Percentiles rank a stretch among this genome's conserved stretches.
These are phyloP conservation scores for Cephonodes hylas DNA, from an alignment of 2,888 invertebrate species.

Conservation along the genomic window DNA sequence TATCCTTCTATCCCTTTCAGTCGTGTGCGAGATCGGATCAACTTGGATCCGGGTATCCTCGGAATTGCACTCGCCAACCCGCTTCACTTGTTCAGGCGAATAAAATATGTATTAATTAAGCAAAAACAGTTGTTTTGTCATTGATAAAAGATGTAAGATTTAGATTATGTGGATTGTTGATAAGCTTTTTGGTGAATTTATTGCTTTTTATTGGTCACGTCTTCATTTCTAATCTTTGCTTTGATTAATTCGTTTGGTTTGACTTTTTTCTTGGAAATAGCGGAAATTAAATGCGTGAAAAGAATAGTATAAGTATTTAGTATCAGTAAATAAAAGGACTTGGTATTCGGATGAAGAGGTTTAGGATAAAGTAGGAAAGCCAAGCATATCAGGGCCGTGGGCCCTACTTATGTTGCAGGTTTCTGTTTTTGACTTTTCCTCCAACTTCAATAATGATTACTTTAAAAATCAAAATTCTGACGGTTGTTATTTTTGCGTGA, in stretches of 20 bases:
- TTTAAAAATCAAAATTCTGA: no score
- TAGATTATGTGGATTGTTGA: background rate
- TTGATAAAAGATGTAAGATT: slow-evolving; percentile 1
- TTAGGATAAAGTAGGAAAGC: no score
- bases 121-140: background rate
- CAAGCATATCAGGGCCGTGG: no score
- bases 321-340: no score
- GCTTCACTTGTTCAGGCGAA: slow-evolving; percentile 44
- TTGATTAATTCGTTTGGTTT: background rate
- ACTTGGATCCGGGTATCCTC: slow-evolving; percentile 76
- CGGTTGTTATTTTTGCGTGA: no score
- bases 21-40: slow-evolving; percentile 71
- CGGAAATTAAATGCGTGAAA: no score
- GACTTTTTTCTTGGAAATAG: no score
- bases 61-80: slow-evolving; percentile 65
- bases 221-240: background rate
- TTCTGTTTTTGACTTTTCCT: no score
- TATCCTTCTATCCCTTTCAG: slow-evolving; percentile 43
- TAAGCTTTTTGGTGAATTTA: background rate
- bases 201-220: background rate
- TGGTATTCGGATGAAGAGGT: no score
- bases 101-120: slow-evolving; percentile 1
- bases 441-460: no score
- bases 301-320: no score
- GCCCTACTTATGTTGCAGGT: no score